Conservation (phyloP, 1,140 invertebrate species). For the Halictus rubicundus region DNA sequence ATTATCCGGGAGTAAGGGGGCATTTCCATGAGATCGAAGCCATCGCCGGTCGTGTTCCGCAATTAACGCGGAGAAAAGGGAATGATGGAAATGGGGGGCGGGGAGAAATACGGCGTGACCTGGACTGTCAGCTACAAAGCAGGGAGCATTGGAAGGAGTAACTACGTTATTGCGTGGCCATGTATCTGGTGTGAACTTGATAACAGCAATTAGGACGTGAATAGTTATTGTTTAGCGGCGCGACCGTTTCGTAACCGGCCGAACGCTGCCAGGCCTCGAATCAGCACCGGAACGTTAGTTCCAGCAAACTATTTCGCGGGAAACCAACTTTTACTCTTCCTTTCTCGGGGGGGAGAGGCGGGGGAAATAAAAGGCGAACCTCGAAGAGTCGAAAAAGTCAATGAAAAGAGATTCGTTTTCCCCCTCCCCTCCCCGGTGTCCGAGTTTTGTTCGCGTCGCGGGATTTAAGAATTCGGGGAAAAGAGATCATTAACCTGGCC, state of each 20-base stretch:
- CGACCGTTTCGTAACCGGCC: neutral
- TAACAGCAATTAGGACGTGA: constrained; percentile 44
- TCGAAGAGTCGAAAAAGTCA: neutral
- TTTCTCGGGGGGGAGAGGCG: neutral
- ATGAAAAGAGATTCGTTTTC: neutral
- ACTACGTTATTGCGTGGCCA: constrained; percentile 27
- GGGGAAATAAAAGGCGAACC: no score
- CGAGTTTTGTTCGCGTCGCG: neutral
- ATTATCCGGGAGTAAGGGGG: neutral
- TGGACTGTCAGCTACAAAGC: constrained; percentile 37
- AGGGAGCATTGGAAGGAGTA: constrained; percentile 24
- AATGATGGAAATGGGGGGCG: constrained; percentile 31
- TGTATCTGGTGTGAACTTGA: constrained; percentile 42
- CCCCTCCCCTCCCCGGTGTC: no score
- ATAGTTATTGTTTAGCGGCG: constrained; percentile 35
- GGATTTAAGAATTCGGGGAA: no score
- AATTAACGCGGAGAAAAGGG: constrained; percentile 27
- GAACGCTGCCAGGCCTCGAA: neutral
- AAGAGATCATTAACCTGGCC: no score
- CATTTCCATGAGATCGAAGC: neutral
- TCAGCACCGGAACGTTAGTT: neutral
- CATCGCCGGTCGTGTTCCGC: neutral
- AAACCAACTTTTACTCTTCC: neutral
- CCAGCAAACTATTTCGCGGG: neutral
- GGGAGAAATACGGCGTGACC: constrained; percentile 37